phyloP scores from a whole-genome alignment of 2,797 vertebrate genomes.

The Tarsius wallacei region DNA sequence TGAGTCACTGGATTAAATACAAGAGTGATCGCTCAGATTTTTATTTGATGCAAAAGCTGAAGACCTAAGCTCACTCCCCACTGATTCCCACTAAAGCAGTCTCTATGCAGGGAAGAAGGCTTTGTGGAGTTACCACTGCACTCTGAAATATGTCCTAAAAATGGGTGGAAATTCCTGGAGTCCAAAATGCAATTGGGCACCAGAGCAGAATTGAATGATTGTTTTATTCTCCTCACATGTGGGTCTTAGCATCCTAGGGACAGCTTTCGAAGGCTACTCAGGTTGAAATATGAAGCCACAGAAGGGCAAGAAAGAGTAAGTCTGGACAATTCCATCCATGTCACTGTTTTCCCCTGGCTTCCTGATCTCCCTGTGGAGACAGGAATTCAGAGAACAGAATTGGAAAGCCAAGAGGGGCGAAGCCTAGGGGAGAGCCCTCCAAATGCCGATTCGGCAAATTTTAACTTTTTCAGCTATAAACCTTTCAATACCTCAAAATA shows the following conservation, averaged over 20 bases:
- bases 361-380: neutral
- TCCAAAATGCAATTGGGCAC: neutral
- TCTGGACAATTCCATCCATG: neutral
- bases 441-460: constrained; percentile 83
- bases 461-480: constrained; percentile 85
- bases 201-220: neutral
- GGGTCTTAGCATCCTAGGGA: neutral
- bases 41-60: constrained; percentile 9
- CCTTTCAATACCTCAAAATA: constrained; percentile 89
- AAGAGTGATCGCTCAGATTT: neutral
- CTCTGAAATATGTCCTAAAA: neutral
- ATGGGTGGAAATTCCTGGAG: neutral
- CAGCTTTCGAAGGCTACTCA: neutral
- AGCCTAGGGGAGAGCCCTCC: constrained; percentile 53
- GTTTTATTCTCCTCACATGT: neutral
- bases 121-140: neutral
- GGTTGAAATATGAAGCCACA: constrained; percentile 38
- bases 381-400: constrained; percentile 58
- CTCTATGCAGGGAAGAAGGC: neutral
- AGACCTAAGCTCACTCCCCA: neutral
- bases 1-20: neutral
- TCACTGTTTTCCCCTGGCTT: neutral
- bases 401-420: neutral
- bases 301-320: constrained; percentile 25
- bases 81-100: neutral